Evolutionary conservation across 2,113 vertebrate genomes (phyloP), one percentile per base, ranked within the genome.

Genomic region (Ailurus styani): DNA sequence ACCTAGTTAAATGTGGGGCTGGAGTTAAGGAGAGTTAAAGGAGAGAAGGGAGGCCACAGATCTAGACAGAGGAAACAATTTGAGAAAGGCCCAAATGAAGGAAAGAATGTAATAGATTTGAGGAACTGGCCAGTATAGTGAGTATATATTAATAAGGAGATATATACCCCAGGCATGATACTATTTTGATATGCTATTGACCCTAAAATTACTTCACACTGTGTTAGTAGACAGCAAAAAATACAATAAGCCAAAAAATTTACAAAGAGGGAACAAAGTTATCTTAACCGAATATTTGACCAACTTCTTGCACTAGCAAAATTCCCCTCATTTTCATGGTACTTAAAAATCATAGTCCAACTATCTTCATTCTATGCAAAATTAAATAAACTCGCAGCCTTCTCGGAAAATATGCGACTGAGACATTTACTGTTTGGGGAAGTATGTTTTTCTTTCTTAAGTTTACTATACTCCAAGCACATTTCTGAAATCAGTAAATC

Each of bases 161-260:
- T 50, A 57, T 7, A 31, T 10, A 81, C 31, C 23, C 27, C 45
- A 82, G 37, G 52, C 21, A 2, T n/a, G 21, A 55, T 2, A 54
- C 31, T 68, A 37, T 52, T 95, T 45, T 72, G 57, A 87, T 42
- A 31, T 34, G 47, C 42, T 60, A 42, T 14, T 73, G 42, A 92
- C 11, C 95, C 47, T 85, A 83, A 87, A 90, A 85, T 85, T 88
- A 93, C 37, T 72, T 92, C 73, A 93, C 5, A 52, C n/a, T 75
- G 29, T 27, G 90, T 95, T 62, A 85, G n/a, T 2, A 95, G 27
- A 92, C 15, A 84, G 20, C 42, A 88, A 62, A 54, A 96, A 84
- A 87, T 21, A 84, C 21, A 90, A 42, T 10, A 23, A 25, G 47
- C 25, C 50, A 78, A 87, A 64, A 90, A 77, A 89, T 45, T 47